Evolutionary conservation across 2,888 invertebrate species (phyloP).

Genomic region (Apamea monoglypha): DNA sequence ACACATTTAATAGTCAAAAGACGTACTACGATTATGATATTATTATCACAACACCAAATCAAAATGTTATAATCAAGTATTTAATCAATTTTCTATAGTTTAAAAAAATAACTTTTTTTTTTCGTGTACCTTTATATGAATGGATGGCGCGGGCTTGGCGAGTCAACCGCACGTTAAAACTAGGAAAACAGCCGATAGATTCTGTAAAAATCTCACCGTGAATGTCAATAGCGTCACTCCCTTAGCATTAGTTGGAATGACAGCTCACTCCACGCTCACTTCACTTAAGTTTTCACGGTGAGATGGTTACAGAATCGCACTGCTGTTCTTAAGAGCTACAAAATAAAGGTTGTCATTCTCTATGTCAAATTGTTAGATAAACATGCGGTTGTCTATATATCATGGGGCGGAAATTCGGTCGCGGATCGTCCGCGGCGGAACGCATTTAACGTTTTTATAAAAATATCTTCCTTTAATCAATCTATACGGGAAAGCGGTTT

Average conservation of each 20-base stretch:
- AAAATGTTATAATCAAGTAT: neutral
- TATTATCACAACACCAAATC: constrained; percentile 28
- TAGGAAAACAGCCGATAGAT: neutral
- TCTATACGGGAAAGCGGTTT: neutral
- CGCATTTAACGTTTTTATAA: neutral
- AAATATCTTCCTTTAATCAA: neutral
- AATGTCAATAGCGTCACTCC: too few relatives aligned
- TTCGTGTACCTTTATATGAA: neutral
- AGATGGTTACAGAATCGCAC: too few relatives aligned
- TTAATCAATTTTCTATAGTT: too few relatives aligned
- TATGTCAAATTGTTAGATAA: too few relatives aligned
- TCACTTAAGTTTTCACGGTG: too few relatives aligned
- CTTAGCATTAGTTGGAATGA: too few relatives aligned
- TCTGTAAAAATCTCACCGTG: too few relatives aligned
- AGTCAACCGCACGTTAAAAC: neutral
- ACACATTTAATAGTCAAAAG: constrained; percentile 28
- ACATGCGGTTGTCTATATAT: too few relatives aligned
- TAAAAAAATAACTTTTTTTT: neutral
- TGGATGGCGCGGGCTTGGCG: neutral
- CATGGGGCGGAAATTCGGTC: neutral
- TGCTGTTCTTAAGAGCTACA: neutral
- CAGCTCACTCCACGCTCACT: too few relatives aligned
- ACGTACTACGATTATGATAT: neutral
- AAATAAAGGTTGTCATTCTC: neutral
- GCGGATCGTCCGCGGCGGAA: neutral